Evolutionary conservation across 2,113 vertebrate genomes (phyloP).

Genomic region (Micromys minutus): DNA sequence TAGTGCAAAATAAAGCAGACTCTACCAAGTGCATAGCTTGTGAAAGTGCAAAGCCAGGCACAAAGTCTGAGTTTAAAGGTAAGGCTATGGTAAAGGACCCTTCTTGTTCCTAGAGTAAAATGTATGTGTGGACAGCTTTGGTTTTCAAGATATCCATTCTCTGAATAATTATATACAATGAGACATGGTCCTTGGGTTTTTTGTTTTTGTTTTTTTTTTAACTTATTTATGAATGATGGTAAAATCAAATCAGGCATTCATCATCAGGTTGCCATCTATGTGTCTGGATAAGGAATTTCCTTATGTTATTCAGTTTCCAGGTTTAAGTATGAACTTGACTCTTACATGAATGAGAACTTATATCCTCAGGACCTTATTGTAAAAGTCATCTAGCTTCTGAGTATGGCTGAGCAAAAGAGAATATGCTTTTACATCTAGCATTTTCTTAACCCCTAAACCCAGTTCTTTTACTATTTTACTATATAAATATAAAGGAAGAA

Average conservation of each 20-base stretch:
- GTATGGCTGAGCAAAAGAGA: background rate
- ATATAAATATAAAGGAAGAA: background rate
- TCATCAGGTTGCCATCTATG: background rate
- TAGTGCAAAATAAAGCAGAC: conserved; percentile 85
- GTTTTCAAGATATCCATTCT: conserved; percentile 23
- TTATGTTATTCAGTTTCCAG: background rate
- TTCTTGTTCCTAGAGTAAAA: background rate
- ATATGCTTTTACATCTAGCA: background rate
- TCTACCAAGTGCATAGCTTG: conserved; percentile 84
- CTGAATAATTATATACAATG: background rate
- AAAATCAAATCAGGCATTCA: background rate
- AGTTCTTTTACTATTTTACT: background rate
- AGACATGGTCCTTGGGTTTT: background rate
- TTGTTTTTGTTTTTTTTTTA: background rate
- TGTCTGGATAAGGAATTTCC: background rate
- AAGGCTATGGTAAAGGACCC: conserved; percentile 44
- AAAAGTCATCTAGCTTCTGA: background rate
- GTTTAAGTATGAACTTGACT: background rate
- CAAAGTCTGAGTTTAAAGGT: conserved; percentile 92
- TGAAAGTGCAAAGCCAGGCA: conserved; percentile 85
- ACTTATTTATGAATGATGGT: background rate
- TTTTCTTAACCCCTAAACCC: too few species aligned
- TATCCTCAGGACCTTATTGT: background rate
- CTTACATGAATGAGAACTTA: background rate
- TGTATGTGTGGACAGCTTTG: background rate